Evolutionary conservation across 2,113 vertebrate species (phyloP).

Genomic region (Callionymus lyra): DNA sequence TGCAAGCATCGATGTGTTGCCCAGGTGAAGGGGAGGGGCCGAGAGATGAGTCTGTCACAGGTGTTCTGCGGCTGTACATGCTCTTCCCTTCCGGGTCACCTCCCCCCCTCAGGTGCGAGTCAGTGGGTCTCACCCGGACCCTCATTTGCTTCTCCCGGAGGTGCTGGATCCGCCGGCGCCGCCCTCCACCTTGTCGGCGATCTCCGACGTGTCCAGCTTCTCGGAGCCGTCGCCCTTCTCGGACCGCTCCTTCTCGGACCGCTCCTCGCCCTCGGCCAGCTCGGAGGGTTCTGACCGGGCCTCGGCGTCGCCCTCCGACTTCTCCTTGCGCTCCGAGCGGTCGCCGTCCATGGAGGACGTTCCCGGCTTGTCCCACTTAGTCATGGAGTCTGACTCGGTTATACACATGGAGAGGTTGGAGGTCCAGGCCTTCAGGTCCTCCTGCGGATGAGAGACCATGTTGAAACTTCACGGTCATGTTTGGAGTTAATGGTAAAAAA

Average conservation of each 20-base stretch:
- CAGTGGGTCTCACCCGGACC: slow-evolving; percentile 34
- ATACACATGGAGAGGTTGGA: slow-evolving; percentile 58
- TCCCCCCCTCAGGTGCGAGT: slow-evolving; percentile 24
- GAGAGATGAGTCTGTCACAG: slow-evolving; percentile 58
- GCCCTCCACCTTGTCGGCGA: slow-evolving; percentile 56
- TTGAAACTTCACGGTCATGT: too few species aligned
- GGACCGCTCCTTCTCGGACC: slow-evolving; percentile 64
- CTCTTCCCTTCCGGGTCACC: slow-evolving; percentile 31
- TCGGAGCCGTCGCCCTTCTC: slow-evolving; percentile 67
- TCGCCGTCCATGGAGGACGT: slow-evolving; percentile 65
- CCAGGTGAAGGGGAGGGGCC: slow-evolving; percentile 53
- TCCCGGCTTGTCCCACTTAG: slow-evolving; percentile 64
- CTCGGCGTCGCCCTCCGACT: slow-evolving; percentile 58
- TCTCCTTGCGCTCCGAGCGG: slow-evolving; percentile 67
- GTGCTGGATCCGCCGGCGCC: slow-evolving; percentile 68
- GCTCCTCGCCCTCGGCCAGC: slow-evolving; percentile 55
- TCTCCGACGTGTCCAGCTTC: slow-evolving; percentile 67
- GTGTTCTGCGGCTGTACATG: slow-evolving; percentile 40
- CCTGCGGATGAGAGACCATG: slow-evolving; percentile 34
- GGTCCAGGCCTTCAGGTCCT: slow-evolving; percentile 68
- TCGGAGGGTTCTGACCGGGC: slow-evolving; percentile 66
- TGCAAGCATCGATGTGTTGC: slow-evolving; percentile 54
- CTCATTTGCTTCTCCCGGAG: slow-evolving; percentile 70
- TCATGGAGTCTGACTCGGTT: slow-evolving; percentile 53
- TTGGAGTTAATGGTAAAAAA: too few species aligned